Evolutionary conservation across 1,140 invertebrate genomes (phyloP).

Genomic region (Drosophila lacertosa): DNA sequence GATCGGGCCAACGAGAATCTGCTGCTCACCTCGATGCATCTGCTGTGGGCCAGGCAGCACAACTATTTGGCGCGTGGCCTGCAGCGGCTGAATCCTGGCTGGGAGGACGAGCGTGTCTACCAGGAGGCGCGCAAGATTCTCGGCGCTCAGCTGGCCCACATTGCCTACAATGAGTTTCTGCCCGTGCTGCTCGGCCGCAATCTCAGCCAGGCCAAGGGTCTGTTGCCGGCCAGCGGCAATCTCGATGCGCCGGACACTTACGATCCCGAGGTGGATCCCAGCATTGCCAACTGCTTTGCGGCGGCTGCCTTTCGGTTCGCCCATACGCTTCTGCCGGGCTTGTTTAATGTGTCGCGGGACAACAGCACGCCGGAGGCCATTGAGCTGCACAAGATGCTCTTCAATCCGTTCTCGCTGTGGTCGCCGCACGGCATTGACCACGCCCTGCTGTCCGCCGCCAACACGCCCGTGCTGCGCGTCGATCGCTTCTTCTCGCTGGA

Average conservation of each 20-base stretch:
- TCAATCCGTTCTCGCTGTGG: slow-evolving; percentile 93
- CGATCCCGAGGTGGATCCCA: slow-evolving; percentile 89
- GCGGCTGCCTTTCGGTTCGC: slow-evolving; percentile 96
- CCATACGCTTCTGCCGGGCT: slow-evolving; percentile 91
- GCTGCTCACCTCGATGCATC: slow-evolving; percentile 92
- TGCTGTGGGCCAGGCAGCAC: slow-evolving; percentile 92
- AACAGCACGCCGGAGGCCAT: slow-evolving; percentile 87
- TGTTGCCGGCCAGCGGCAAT: slow-evolving; percentile 85
- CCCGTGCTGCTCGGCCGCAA: slow-evolving; percentile 90
- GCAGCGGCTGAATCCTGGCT: slow-evolving; percentile 89
- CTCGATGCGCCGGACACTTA: slow-evolving; percentile 86
- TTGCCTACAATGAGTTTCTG: slow-evolving; percentile 95
- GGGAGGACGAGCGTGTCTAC: slow-evolving; percentile 92
- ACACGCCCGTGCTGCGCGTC: slow-evolving; percentile 88
- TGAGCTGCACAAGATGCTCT: slow-evolving; percentile 91
- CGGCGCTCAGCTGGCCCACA: slow-evolving; percentile 92
- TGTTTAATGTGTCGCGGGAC: slow-evolving; percentile 88
- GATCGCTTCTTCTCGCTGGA: slow-evolving; percentile 89
- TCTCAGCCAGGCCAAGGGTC: slow-evolving; percentile 85
- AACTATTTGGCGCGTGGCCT: slow-evolving; percentile 90
- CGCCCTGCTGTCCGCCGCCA: slow-evolving; percentile 87
- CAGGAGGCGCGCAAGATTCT: slow-evolving; percentile 93
- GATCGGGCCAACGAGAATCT: slow-evolving; percentile 92
- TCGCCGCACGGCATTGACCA: slow-evolving; percentile 86
- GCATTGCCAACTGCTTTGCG: slow-evolving; percentile 96